A percentile compares a stretch with the other conserved stretches of the same genome.
These are phyloP conservation scores for Tonatia bakeri DNA, from an alignment of 2,113 vertebrate species.

Conservation along the genomic window DNA sequence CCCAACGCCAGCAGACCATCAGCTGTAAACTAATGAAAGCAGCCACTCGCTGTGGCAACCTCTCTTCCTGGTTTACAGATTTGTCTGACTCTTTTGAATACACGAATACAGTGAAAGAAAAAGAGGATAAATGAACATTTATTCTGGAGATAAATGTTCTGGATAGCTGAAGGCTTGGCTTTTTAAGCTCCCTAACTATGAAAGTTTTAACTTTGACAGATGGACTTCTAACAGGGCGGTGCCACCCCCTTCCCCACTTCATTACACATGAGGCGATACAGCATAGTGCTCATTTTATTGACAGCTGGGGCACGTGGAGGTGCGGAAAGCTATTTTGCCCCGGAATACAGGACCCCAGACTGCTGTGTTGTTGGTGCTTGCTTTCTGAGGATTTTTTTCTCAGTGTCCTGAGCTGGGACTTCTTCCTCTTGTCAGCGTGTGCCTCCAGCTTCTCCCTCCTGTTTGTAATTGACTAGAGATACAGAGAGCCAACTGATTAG, in stretches of 20 bases:
- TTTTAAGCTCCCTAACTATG: not conserved
- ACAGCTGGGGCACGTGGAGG: not conserved
- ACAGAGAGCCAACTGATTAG: not conserved
- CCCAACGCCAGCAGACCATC: not conserved
- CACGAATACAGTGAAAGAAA: not conserved
- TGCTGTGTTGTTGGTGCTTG: not conserved
- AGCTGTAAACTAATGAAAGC: not conserved
- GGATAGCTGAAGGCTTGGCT: not conserved
- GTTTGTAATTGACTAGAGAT: not conserved
- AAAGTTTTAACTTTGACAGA: constrained; percentile 1
- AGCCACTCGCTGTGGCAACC: not conserved
- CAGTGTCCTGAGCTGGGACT: not conserved
- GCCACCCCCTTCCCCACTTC: not conserved
- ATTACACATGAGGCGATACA: not conserved
- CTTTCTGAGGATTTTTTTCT: not conserved
- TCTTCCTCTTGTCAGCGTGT: not conserved
- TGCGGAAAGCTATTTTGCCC: not conserved
- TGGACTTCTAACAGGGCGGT: not conserved
- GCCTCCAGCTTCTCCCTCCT: not conserved
- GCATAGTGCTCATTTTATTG: not conserved
- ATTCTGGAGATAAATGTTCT: not conserved
- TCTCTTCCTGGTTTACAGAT: not conserved
- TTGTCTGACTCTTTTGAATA: not conserved
- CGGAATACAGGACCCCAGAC: not conserved
- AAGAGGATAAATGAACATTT: not conserved